Percentiles rank a stretch among this genome's conserved stretches.
phyloP scores from a whole-genome alignment of 2,113 vertebrate species.

The Sigmodon hispidus region DNA sequence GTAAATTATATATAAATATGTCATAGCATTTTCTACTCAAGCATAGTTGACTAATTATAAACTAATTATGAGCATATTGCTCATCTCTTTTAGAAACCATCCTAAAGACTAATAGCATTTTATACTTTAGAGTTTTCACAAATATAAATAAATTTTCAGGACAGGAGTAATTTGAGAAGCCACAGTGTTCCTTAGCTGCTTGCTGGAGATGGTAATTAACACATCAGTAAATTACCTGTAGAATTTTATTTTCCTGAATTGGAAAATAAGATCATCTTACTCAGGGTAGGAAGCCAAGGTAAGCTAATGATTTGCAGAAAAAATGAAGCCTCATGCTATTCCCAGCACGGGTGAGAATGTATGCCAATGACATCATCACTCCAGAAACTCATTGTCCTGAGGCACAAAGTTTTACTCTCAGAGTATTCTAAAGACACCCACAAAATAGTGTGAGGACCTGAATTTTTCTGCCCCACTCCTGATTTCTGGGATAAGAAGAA shows the following conservation, averaged over 20 bases:
- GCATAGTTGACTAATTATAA: neutral
- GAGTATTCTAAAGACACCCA: neutral
- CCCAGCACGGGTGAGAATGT: constrained; percentile 25
- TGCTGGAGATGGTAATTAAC: constrained; percentile 71
- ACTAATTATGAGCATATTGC: neutral
- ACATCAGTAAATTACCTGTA: constrained; percentile 71
- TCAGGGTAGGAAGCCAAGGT: constrained; percentile 42
- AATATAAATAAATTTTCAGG: constrained; percentile 62
- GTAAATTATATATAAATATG: neutral
- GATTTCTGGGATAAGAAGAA: neutral
- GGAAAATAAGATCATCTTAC: constrained; percentile 72
- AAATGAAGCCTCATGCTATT: constrained; percentile 25
- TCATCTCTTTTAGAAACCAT: constrained; percentile 46
- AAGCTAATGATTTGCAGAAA: constrained; percentile 53
- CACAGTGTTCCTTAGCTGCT: constrained; percentile 53
- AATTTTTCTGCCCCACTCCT: neutral
- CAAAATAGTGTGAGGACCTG: neutral
- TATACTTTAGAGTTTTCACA: constrained; percentile 41
- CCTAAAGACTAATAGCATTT: constrained; percentile 49
- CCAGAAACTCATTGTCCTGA: constrained; percentile 7
- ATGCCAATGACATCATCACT: neutral
- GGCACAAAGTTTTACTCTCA: neutral
- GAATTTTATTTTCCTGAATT: constrained; percentile 67
- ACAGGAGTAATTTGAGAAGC: constrained; percentile 64
- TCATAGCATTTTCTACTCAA: constrained; percentile 36